Evolutionary conservation across 2,113 vertebrate genomes (phyloP), one percentile per base, ranked within the genome.

Genomic region (Gnathonemus longibarbis): DNA sequence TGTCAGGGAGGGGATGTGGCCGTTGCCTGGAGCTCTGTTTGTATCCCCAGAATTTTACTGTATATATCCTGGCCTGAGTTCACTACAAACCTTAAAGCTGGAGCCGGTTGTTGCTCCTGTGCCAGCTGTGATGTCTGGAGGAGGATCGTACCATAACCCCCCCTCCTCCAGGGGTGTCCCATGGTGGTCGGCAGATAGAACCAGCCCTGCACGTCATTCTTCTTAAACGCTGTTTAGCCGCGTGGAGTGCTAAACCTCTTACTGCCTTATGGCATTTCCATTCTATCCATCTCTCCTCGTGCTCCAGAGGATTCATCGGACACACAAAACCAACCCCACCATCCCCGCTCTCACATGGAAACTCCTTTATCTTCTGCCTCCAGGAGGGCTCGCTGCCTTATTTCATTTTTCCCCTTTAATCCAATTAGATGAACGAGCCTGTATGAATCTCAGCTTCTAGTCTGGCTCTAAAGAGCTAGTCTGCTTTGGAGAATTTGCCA

Each of bases 381-480:
- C 86, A 84, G 86, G 70, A 84, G 35, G 66, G 9, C 17, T 5
- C 39, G 3, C 87, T 35, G 31, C 48, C 74, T 88, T 90, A 88
- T 88, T 90, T 90, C 24, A 88, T 88, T 84, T 70, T 49, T 5
- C 10, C 35, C 74, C 45, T 88, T 90, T 90, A 80, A 90, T 88
- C 88, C 87, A 90, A 88, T 89, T 46, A 88, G 58, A 21, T 80
- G 87, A 74, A 91, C 89, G 88, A 39, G 49, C 88, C 88, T 91
- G 92, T 91, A 92, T 91, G 90, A 77, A 85, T 90, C 93, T 91
- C 89, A 87, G 83, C 80, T 91, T 90, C 74, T 86, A 90, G 90
- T 88, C 91, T 88, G 84, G 87, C 50, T 84, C 86, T 48, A 8
- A 86, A 74, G 90, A 90, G 49, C 70, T 84, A 45, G 66, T 88